Evolutionary conservation across 1,140 invertebrate species (phyloP).

Genomic region (Drosophila repletoides): DNA sequence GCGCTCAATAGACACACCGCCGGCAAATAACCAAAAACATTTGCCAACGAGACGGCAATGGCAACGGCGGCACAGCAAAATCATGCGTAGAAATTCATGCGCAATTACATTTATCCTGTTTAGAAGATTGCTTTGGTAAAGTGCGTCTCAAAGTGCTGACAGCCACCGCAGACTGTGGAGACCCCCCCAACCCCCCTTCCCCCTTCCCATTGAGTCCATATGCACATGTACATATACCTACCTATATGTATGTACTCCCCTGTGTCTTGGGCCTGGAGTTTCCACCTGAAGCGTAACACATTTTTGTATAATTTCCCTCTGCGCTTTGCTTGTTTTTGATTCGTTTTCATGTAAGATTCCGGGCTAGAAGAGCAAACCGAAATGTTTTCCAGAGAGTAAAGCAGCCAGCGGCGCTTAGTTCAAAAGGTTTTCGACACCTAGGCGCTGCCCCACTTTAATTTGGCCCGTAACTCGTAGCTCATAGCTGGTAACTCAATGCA

Average conservation of each 20-base stretch:
- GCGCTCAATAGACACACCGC: constrained; percentile 40
- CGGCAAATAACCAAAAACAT: constrained; percentile 59
- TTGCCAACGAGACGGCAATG: constrained; percentile 45
- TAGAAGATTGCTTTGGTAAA: constrained; percentile 81
- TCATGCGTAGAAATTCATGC: constrained; percentile 82
- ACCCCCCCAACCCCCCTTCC: not conserved
- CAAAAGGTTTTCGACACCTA: constrained; percentile 69
- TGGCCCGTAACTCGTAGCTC: no score
- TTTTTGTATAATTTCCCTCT: constrained; percentile 68
- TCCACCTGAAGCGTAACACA: constrained; percentile 47
- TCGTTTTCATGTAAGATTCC: constrained; percentile 66
- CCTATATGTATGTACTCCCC: not conserved
- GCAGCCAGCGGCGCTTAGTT: constrained; percentile 26
- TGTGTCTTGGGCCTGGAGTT: not conserved
- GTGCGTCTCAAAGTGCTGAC: constrained; percentile 73
- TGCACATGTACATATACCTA: not conserved
- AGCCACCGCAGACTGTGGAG: constrained; percentile 39
- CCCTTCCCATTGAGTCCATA: not conserved
- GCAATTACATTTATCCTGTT: constrained; percentile 83
- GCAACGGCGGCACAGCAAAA: constrained; percentile 37
- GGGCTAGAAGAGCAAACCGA: constrained; percentile 15
- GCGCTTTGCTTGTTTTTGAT: constrained; percentile 75
- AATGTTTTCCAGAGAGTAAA: not conserved
- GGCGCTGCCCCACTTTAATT: constrained; percentile 69
- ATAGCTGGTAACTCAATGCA: constrained; percentile 45